phyloP scores from a whole-genome alignment of 2,888 invertebrate species.

The Troides helena region DNA sequence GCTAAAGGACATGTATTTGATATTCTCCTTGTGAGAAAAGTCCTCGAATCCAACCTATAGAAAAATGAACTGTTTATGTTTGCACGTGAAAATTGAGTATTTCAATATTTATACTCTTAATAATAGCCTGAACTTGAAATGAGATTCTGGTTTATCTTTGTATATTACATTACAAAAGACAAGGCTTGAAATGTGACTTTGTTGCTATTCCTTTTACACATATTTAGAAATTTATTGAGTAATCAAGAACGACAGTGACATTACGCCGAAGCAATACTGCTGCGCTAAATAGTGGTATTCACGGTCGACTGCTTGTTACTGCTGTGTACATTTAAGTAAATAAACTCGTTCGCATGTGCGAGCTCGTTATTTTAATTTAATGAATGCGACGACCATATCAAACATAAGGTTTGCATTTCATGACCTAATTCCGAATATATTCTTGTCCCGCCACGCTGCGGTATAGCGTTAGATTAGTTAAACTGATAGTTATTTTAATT shows the following conservation, averaged over 20 bases:
- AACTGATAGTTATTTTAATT: too few species aligned
- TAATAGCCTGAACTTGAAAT: neutral
- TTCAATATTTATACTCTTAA: conserved; percentile 11
- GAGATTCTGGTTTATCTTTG: too few species aligned
- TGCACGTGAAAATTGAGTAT: conserved; percentile 7
- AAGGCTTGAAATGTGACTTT: too few species aligned
- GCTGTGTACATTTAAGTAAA: conserved; percentile 37
- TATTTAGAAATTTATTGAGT: conserved; percentile 27
- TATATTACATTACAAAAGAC: too few species aligned
- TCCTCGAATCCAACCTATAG: too few species aligned
- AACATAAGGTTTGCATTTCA: conserved; percentile 39
- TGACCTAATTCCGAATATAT: conserved; percentile 50
- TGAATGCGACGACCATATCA: conserved; percentile 39
- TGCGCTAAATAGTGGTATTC: conserved; percentile 45
- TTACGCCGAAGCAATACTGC: conserved; percentile 16
- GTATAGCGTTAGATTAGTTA: too few species aligned
- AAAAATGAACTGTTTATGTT: conserved; percentile 20
- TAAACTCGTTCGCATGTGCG: conserved; percentile 32
- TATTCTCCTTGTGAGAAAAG: too few species aligned
- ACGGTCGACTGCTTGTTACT: conserved; percentile 45
- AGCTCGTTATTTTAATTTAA: conserved; percentile 40
- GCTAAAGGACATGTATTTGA: too few species aligned
- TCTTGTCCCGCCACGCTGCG: conserved; percentile 33
- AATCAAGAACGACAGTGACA: conserved; percentile 24
- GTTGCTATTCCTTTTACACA: conserved; percentile 11